A percentile compares a stretch with the other conserved stretches of the same genome.
Conservation (phyloP, 1,140 invertebrate species). For the Lasioglossum baleicum region DNA sequence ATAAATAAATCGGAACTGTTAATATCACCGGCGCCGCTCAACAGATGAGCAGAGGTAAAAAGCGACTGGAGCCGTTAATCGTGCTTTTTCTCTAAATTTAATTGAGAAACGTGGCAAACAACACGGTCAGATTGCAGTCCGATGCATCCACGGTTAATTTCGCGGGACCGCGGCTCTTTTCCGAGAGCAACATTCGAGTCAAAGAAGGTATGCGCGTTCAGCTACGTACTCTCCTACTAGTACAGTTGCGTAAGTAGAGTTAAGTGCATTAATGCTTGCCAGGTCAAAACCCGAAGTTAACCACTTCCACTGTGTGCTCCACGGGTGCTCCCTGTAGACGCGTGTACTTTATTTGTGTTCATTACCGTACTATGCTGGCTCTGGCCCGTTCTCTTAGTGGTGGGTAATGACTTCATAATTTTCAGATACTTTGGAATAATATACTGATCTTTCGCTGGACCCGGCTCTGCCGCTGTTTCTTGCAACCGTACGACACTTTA, state of each 20-base stretch:
- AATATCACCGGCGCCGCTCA: too few relatives aligned
- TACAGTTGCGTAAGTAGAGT: neutral
- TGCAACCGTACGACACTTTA: too few relatives aligned
- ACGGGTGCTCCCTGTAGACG: neutral
- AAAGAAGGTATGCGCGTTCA: conserved; percentile 6
- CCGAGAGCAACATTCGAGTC: neutral
- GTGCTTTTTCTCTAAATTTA: too few relatives aligned
- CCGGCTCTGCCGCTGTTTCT: too few relatives aligned
- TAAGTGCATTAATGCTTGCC: conserved; percentile 4
- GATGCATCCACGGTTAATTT: neutral
- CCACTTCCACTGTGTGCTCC: neutral
- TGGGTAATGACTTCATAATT: neutral
- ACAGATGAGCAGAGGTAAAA: too few relatives aligned
- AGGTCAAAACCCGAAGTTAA: conserved; percentile 5
- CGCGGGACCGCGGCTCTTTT: neutral
- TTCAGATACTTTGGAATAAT: too few relatives aligned
- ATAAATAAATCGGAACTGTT: too few relatives aligned
- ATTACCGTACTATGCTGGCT: neutral
- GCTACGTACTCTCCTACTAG: neutral
- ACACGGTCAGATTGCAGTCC: too few relatives aligned
- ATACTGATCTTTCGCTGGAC: neutral
- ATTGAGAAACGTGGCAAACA: too few relatives aligned
- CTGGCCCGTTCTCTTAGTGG: neutral
- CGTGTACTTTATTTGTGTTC: conserved; percentile 5
- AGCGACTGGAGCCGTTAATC: too few relatives aligned